A percentile compares a stretch with the other conserved stretches of the same genome.
These are phyloP conservation scores for Catharus ustulatus DNA, from an alignment of 2,797 vertebrate species.

Conservation along the genomic window DNA sequence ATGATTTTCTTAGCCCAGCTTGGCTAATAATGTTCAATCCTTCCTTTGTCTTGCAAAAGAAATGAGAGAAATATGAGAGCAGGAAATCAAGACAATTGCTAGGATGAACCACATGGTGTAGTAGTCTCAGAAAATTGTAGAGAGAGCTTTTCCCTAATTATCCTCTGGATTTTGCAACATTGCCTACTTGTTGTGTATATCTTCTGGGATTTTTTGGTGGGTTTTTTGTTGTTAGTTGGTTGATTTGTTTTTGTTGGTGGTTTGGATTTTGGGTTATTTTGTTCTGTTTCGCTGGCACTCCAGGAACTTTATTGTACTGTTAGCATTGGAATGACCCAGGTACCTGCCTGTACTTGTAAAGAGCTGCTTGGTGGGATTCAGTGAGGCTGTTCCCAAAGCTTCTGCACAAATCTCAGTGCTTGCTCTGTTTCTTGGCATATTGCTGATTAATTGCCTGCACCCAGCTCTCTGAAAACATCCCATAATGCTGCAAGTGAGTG, in stretches of 20 bases:
- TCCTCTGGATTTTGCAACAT: neutral
- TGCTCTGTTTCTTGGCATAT: neutral
- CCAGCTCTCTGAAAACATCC: neutral
- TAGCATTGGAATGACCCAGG: neutral
- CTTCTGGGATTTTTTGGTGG: rapidly evolving
- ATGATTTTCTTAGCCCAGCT: neutral
- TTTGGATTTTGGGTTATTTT: neutral
- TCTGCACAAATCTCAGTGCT: neutral
- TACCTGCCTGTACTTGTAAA: neutral
- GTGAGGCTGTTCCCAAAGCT: neutral
- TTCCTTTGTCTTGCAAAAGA: neutral
- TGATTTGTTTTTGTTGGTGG: neutral
- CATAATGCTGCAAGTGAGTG: neutral
- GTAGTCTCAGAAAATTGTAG: neutral
- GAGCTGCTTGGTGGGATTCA: neutral
- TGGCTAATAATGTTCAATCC: neutral
- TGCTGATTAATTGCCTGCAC: neutral
- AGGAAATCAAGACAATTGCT: neutral
- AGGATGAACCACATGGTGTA: neutral
- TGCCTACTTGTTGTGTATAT: neutral
- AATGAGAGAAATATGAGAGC: neutral
- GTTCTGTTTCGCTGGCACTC: neutral
- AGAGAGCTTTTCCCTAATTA: neutral
- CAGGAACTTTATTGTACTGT: neutral
- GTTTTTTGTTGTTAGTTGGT: neutral